Evolutionary conservation across 1,140 invertebrate genomes (phyloP).

Genomic region (Acyrthosiphon pisum): DNA sequence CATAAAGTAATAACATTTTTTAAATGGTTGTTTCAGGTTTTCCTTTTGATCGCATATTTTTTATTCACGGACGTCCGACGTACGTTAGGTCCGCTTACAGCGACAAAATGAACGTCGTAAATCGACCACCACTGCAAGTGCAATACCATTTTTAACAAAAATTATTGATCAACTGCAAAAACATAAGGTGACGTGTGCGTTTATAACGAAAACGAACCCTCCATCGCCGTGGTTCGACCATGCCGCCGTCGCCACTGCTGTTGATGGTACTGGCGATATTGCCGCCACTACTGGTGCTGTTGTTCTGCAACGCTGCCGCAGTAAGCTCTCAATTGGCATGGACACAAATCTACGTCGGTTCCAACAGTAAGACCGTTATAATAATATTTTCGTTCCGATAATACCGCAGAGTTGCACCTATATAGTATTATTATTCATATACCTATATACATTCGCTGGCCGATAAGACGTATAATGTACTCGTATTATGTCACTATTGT

Average conservation of each 20-base stretch:
- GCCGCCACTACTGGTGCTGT: neutral
- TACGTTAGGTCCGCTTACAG: neutral
- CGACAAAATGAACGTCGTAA: neutral
- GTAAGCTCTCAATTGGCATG: conserved; percentile 12
- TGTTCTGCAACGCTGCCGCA: neutral
- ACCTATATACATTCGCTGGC: too few relatives aligned
- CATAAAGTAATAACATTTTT: neutral
- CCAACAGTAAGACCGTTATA: conserved; percentile 12
- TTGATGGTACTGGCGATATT: neutral
- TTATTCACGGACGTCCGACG: too few relatives aligned
- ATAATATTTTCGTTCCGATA: neutral
- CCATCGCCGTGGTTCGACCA: neutral
- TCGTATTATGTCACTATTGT: too few relatives aligned
- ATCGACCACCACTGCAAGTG: neutral
- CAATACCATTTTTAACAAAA: neutral
- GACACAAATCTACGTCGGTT: conserved; percentile 37
- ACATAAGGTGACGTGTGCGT: neutral
- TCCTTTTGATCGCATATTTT: neutral
- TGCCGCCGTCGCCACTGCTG: neutral
- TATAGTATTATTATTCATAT: too few relatives aligned
- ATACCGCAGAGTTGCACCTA: neutral
- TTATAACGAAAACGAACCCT: neutral
- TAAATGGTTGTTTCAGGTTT: neutral
- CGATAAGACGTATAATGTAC: too few relatives aligned
- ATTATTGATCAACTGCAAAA: neutral